These are phyloP conservation scores for Troglohyphantes excavatus DNA, from an alignment of 2,888 invertebrate species.

Conservation along the genomic window DNA sequence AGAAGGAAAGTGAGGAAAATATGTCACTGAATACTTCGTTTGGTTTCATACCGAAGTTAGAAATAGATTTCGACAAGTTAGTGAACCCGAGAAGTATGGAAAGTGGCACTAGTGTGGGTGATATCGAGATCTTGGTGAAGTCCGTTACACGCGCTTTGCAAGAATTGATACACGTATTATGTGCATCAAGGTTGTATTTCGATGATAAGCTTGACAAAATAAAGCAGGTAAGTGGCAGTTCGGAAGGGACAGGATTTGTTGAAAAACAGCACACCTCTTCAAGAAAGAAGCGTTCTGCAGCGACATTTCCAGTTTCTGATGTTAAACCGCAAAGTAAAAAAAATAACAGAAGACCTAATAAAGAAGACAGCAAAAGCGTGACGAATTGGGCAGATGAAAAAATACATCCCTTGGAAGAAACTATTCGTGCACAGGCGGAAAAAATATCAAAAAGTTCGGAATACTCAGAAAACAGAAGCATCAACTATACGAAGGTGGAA, in stretches of 20 bases:
- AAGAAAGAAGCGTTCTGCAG: slow-evolving; percentile 25
- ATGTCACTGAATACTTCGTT: not conserved
- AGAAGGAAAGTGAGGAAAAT: not conserved
- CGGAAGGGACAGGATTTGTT: not conserved
- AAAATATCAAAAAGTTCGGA: not conserved
- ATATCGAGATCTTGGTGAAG: slow-evolving; percentile 3
- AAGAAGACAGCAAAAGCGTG: not conserved
- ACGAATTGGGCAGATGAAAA: not conserved
- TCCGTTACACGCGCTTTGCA: not conserved
- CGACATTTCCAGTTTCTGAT: slow-evolving; percentile 1
- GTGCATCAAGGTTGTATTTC: slow-evolving; percentile 1
- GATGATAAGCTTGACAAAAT: not conserved
- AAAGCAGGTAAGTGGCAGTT: not conserved
- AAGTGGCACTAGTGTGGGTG: not conserved
- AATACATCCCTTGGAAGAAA: not conserved
- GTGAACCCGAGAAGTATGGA: not conserved
- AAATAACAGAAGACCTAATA: not conserved
- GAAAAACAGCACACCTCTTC: not conserved
- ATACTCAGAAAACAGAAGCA: not conserved
- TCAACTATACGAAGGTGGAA: not conserved
- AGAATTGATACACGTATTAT: not conserved
- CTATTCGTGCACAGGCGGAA: not conserved
- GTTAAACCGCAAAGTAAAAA: too few species aligned
- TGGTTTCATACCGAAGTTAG: not conserved
- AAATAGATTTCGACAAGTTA: not conserved